Base-by-base conservation (phyloP, 2,113 vertebrate genomes). In the Thamnophis sirtalis region DNA sequence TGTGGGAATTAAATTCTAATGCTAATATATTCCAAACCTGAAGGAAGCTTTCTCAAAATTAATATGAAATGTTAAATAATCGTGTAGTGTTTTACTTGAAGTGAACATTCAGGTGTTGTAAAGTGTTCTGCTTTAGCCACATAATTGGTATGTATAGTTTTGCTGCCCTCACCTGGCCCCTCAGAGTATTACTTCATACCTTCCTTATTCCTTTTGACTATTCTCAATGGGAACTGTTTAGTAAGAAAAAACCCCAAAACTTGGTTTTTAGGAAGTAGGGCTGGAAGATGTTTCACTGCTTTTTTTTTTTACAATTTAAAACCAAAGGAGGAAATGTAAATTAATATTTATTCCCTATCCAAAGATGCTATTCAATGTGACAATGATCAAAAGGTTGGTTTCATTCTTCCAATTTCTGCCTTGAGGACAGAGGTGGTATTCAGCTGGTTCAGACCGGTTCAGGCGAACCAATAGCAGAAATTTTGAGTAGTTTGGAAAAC, bases 161-260 rank as follows among this genome's bases (percentile, higher is more conserved):
- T 97, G 95, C 97, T 97, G 98, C 98, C 97, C 97, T 96, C 98
- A 97, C 94, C 97, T 97, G 98, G 97, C 55, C 63, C 84, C 26
- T 84, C 6, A 38, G 84, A 91, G 93, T 92, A 95, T 93, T 50
- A 55, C 33, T 94, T 90, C 10, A 28, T n/a, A 22, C 89, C 68
- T 90, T 19, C 7, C 68, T 60, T 48, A 21, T 88, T 43, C 28
- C 68, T 51, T 51, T 86, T n/a, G 28, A 22, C 28, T 49, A 60
- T 89, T 85, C 48, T 49, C 21, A 13, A 9, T 33, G 11, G 68
- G 7, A 33, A 89, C 2, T 43, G 54, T 63, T 84, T 26, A 87
- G 19, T 55, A 33, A 38, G 73, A 50, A 60, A 5, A 51, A 5
- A 68, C 0, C 7, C 19, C 26, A 84, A 92, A 89, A 51, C n/a